Conservation (phyloP, 2,113 vertebrate genomes). For the Amphilophus citrinellus region DNA sequence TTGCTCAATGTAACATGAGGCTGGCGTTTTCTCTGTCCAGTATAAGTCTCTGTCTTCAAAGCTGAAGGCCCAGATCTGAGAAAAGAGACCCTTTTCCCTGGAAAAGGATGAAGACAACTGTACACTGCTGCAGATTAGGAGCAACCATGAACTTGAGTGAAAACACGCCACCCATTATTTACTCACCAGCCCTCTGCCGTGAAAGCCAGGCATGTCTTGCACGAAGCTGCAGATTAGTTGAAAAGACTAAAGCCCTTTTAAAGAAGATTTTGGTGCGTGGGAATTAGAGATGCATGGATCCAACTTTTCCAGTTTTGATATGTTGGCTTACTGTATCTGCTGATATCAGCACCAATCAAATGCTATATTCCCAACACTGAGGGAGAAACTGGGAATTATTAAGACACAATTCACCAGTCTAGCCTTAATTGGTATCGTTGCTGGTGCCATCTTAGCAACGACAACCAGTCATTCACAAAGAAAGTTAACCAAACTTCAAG, state of each 20-base stretch:
- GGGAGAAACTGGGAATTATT: too few relatives aligned
- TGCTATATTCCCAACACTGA: background rate
- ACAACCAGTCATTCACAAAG: background rate
- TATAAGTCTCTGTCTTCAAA: constrained; percentile 55
- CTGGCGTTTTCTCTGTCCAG: constrained; percentile 53
- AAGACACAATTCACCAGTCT: background rate
- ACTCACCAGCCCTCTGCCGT: background rate
- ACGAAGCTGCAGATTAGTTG: constrained; percentile 7
- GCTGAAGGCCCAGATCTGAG: constrained; percentile 53
- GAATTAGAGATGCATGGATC: background rate
- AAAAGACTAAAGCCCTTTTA: background rate
- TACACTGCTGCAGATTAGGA: constrained; percentile 46
- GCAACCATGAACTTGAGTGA: constrained; percentile 42
- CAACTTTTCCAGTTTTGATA: background rate
- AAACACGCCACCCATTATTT: constrained; percentile 33
- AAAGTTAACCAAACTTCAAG: background rate
- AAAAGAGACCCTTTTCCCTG: constrained; percentile 34
- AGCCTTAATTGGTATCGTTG: background rate
- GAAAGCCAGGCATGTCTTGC: constrained; percentile 14
- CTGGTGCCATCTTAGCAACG: background rate
- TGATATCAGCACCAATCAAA: background rate
- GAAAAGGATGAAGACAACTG: constrained; percentile 29
- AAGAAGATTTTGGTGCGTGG: background rate
- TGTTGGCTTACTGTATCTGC: background rate
- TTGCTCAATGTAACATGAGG: constrained; percentile 57